A percentile compares a stretch with the other conserved stretches of the same genome.
Conservation (phyloP, 2,888 invertebrate species). For the Drosophila helvetica region DNA sequence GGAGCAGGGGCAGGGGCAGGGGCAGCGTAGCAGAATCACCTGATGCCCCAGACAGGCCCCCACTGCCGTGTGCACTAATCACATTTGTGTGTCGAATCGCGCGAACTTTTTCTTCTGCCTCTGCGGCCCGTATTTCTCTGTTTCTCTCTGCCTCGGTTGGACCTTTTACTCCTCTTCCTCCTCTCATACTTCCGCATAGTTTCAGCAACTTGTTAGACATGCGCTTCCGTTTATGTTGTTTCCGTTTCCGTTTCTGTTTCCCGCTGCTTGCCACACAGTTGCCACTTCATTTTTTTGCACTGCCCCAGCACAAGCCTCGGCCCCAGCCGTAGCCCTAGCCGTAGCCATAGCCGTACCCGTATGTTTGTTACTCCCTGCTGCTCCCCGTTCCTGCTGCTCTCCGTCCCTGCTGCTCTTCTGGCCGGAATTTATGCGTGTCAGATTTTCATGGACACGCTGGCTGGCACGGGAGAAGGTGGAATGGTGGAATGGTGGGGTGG, state of each 20-base stretch:
- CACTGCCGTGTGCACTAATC: constrained; percentile 33
- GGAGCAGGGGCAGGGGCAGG: background rate
- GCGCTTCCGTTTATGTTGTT: constrained; percentile 71
- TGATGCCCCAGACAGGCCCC: constrained; percentile 5
- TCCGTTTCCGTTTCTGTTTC: constrained; percentile 63
- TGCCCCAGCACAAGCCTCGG: background rate
- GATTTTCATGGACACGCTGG: constrained; percentile 72
- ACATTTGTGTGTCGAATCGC: constrained; percentile 38
- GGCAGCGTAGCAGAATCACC: constrained; percentile 3
- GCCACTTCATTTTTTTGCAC: constrained; percentile 36
- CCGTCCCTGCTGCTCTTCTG: constrained; percentile 4
- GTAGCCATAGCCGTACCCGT: constrained; percentile 11
- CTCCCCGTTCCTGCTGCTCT: background rate
- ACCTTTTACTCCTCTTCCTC: background rate
- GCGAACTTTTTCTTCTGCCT: background rate
- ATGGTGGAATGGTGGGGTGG: background rate
- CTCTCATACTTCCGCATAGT: constrained; percentile 39
- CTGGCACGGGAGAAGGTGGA: constrained; percentile 23
- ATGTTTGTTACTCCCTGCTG: background rate
- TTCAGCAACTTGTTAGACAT: constrained; percentile 76
- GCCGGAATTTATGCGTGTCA: constrained; percentile 70
- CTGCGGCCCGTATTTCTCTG: too few species aligned
- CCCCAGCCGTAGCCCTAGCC: background rate
- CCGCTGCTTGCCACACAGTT: constrained; percentile 35
- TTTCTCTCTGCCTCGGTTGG: background rate